phyloP scores from a whole-genome alignment of 2,888 invertebrate species.

The Cheiracanthium punctorium region DNA sequence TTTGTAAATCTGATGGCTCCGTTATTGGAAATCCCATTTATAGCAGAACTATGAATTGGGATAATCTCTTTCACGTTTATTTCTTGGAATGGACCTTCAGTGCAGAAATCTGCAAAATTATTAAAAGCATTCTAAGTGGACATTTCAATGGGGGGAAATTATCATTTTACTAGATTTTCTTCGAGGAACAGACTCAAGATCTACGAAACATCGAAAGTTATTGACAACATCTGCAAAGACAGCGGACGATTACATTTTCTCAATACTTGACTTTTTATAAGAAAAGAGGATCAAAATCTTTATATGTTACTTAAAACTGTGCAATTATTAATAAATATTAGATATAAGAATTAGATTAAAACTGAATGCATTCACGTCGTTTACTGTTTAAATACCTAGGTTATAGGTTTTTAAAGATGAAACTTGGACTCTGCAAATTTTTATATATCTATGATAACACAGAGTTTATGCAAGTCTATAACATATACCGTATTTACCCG shows the following conservation, averaged over 20 bases:
- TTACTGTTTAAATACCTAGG: too few species aligned
- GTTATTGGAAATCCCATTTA: background rate
- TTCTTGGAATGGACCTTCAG: constrained; percentile 12
- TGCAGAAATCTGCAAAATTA: background rate
- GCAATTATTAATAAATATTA: constrained; percentile 1
- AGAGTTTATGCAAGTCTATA: too few species aligned
- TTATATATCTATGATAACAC: too few species aligned
- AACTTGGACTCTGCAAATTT: too few species aligned
- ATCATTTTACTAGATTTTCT: constrained; percentile 11
- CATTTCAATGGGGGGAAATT: background rate
- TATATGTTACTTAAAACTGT: background rate
- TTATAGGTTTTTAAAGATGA: too few species aligned
- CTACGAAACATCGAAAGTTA: background rate
- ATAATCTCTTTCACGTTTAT: background rate
- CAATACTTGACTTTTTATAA: background rate
- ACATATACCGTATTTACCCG: too few species aligned
- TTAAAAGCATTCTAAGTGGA: background rate
- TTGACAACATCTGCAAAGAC: background rate
- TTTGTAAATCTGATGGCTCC: background rate
- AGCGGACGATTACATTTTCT: background rate
- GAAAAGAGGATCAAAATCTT: background rate
- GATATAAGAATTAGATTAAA: background rate
- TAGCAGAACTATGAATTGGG: background rate
- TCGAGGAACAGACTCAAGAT: background rate
- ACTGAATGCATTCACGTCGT: too few species aligned